Conservation (phyloP, 2,113 vertebrate species). For the Pleuronectes platessa region DNA sequence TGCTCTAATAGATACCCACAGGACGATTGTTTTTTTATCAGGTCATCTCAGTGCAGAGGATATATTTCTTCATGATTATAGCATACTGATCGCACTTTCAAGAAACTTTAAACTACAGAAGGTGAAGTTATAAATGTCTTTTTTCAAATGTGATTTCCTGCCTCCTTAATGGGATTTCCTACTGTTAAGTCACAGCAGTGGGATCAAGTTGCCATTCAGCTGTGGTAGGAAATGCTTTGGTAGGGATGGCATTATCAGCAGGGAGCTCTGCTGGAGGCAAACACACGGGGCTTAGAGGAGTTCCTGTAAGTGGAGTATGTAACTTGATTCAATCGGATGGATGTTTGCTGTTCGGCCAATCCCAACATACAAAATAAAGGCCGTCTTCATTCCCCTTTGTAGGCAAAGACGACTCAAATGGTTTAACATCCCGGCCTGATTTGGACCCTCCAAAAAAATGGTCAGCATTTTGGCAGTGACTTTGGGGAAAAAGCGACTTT, state of each 20-base stretch:
- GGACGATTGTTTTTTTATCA: constrained; percentile 13
- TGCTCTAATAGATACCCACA: constrained; percentile 8
- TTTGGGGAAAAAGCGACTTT: constrained; percentile 49
- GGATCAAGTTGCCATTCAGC: constrained; percentile 45
- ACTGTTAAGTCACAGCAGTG: constrained; percentile 37
- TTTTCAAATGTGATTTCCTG: constrained; percentile 7
- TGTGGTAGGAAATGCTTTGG: constrained; percentile 45
- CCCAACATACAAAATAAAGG: constrained; percentile 58
- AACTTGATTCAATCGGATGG: constrained; percentile 37
- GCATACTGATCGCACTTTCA: not conserved
- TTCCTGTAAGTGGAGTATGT: constrained; percentile 35
- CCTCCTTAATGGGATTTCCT: constrained; percentile 23
- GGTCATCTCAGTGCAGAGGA: not conserved
- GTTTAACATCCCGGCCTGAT: constrained; percentile 57
- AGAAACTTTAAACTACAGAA: not conserved
- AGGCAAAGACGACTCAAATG: constrained; percentile 47
- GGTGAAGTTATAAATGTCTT: not conserved
- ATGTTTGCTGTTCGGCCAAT: constrained; percentile 64
- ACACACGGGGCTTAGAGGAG: constrained; percentile 10
- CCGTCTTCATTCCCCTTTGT: constrained; percentile 54
- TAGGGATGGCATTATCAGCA: constrained; percentile 33
- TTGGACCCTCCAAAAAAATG: constrained; percentile 59
- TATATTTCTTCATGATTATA: not conserved
- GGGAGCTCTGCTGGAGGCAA: constrained; percentile 23
- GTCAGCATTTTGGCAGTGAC: constrained; percentile 55